These are phyloP conservation scores for Magallana gigas DNA, from an alignment of 1,140 invertebrate species.

Conservation along the genomic window DNA sequence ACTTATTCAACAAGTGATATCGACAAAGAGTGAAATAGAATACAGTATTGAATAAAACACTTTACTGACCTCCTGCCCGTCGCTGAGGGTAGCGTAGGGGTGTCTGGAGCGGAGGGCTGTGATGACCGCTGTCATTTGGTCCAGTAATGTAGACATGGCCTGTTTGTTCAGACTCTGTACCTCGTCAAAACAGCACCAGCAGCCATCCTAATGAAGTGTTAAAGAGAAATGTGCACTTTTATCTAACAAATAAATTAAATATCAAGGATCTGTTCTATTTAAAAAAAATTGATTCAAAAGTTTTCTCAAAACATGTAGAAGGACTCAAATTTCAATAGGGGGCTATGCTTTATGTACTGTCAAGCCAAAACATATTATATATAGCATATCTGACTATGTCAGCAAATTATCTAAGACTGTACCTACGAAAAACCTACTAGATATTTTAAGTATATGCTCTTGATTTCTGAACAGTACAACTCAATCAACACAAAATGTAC, in stretches of 20 bases:
- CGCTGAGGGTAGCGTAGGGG: slow-evolving; percentile 66
- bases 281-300: background rate
- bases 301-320: background rate
- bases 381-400: no score
- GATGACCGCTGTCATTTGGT: slow-evolving; percentile 72
- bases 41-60: no score
- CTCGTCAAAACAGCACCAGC: slow-evolving; percentile 78
- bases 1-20: no score
- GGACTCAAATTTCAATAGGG: no score
- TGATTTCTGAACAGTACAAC: no score
- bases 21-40: no score
- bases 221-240: background rate
- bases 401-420: no score
- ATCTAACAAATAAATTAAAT: background rate
- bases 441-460: no score
- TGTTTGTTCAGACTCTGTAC: slow-evolving; percentile 70
- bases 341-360: no score
- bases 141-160: slow-evolving; percentile 75
- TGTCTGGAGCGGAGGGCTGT: slow-evolving; percentile 68
- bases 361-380: no score
- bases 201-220: slow-evolving; percentile 74
- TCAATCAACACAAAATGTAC: no score
- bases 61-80: slow-evolving; percentile 76
- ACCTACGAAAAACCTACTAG: no score
- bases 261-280: background rate